Percentiles rank a stretch among this genome's conserved stretches.
These are phyloP conservation scores for Chrysodeixis includens DNA, from an alignment of 2,888 invertebrate species.

Conservation along the genomic window DNA sequence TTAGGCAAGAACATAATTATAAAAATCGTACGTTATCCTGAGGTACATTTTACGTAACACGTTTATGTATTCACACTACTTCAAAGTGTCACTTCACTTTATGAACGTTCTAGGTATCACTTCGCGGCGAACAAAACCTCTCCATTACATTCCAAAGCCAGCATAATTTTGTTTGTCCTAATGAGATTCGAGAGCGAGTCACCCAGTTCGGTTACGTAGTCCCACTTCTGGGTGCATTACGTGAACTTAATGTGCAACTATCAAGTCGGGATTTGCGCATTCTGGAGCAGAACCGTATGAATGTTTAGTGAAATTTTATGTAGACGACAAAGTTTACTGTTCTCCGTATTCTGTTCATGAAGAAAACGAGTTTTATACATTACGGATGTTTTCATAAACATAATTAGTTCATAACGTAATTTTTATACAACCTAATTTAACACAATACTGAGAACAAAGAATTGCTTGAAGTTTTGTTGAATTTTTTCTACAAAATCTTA, in stretches of 20 bases:
- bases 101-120: conserved; percentile 17
- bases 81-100: not conserved
- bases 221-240: conserved; percentile 49
- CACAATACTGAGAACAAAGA: conserved; percentile 8
- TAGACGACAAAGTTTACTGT: conserved; percentile 48
- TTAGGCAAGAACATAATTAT: not conserved
- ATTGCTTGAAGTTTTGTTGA: conserved; percentile 20
- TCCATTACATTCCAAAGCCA: conserved; percentile 39
- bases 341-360: conserved; percentile 45
- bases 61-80: conserved; percentile 25
- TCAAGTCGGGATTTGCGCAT: conserved; percentile 51
- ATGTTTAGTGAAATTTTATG: conserved; percentile 56
- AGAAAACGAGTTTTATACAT: conserved; percentile 42
- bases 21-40: not conserved
- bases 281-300: conserved; percentile 47
- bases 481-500: not conserved
- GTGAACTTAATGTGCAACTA: conserved; percentile 50
- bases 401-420: no score
- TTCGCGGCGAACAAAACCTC: conserved; percentile 47
- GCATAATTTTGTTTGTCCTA: conserved; percentile 59
- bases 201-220: conserved; percentile 35
- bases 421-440: no score
- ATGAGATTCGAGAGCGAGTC: conserved; percentile 56
- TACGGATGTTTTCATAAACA: conserved; percentile 32
- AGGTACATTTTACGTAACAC: conserved; percentile 13